Conservation (phyloP, 2,888 invertebrate species). For the Cheilosia vernalis region DNA sequence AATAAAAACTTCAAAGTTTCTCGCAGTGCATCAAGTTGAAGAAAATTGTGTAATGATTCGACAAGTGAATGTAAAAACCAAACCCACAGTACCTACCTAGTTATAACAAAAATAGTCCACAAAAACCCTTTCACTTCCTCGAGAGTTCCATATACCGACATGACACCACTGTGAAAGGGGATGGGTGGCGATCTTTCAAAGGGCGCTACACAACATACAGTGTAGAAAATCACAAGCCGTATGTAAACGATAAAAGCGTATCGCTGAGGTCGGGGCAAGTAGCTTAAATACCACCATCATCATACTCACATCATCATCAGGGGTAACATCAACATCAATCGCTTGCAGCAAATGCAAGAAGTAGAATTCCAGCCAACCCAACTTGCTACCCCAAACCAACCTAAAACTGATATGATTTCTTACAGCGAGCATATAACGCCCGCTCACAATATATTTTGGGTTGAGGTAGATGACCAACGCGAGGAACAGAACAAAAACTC, state of each 20-base stretch:
- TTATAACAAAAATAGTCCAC: background rate
- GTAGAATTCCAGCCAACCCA: background rate
- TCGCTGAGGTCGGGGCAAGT: slow-evolving; percentile 32
- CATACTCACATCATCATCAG: slow-evolving; percentile 38
- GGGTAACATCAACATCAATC: slow-evolving; percentile 40
- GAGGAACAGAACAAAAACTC: slow-evolving; percentile 20
- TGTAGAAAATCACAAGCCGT: slow-evolving; percentile 1
- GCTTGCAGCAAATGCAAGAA: slow-evolving; percentile 44
- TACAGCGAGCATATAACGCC: slow-evolving; percentile 16
- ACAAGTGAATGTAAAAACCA: slow-evolving; percentile 65
- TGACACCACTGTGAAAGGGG: background rate
- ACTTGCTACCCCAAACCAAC: slow-evolving; percentile 19
- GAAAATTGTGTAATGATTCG: slow-evolving; percentile 73
- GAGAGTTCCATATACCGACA: slow-evolving; percentile 46
- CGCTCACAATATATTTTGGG: slow-evolving; percentile 45
- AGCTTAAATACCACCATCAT: slow-evolving; percentile 46
- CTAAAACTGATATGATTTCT: slow-evolving; percentile 24
- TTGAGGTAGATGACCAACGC: slow-evolving; percentile 62
- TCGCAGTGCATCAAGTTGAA: slow-evolving; percentile 42
- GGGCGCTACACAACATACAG: slow-evolving; percentile 43
- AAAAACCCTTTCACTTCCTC: slow-evolving; percentile 8
- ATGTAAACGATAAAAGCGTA: slow-evolving; percentile 51
- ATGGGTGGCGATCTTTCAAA: slow-evolving; percentile 7
- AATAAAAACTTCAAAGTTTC: slow-evolving; percentile 2
- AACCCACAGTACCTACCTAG: slow-evolving; percentile 41